phyloP scores from a whole-genome alignment of 2,113 vertebrate species.

The Chitala chitala region DNA sequence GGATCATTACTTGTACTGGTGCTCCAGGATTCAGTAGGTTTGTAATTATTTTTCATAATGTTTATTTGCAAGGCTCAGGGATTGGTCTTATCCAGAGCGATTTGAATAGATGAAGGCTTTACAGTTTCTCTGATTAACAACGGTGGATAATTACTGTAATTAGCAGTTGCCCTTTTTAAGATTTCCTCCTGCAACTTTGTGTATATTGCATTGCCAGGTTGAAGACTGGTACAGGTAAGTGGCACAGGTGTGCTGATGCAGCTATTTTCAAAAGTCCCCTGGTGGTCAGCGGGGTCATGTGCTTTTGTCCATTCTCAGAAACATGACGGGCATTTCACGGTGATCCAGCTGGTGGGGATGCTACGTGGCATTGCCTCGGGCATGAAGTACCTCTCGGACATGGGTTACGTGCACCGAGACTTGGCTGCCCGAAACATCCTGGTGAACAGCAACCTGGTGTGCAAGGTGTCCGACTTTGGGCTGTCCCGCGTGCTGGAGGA shows the following conservation, averaged over 20 bases:
- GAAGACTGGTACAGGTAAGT: too few relatives aligned
- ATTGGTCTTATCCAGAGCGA: too few relatives aligned
- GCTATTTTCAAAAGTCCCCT: too few relatives aligned
- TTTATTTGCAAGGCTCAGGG: not conserved
- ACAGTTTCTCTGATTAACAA: not conserved
- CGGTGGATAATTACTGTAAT: too few relatives aligned
- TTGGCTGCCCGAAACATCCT: slow-evolving; percentile 82
- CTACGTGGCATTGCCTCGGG: slow-evolving; percentile 77
- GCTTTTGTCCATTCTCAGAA: slow-evolving; percentile 53
- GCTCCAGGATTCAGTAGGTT: not conserved
- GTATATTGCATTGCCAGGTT: too few relatives aligned
- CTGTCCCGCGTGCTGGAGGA: slow-evolving; percentile 91
- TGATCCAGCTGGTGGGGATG: slow-evolving; percentile 78
- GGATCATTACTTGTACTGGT: too few relatives aligned
- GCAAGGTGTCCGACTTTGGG: slow-evolving; percentile 95
- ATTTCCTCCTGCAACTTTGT: too few relatives aligned
- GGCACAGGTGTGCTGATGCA: too few relatives aligned
- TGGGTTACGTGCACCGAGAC: slow-evolving; percentile 69
- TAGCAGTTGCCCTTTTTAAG: too few relatives aligned
- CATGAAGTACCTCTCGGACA: slow-evolving; percentile 69
- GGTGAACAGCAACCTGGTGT: slow-evolving; percentile 88
- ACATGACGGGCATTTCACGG: slow-evolving; percentile 77
- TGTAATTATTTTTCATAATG: not conserved
- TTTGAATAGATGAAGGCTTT: not conserved
- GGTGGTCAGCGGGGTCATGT: not conserved